phyloP scores from a whole-genome alignment of 2,888 invertebrate genomes.

The Oligia strigilis region DNA sequence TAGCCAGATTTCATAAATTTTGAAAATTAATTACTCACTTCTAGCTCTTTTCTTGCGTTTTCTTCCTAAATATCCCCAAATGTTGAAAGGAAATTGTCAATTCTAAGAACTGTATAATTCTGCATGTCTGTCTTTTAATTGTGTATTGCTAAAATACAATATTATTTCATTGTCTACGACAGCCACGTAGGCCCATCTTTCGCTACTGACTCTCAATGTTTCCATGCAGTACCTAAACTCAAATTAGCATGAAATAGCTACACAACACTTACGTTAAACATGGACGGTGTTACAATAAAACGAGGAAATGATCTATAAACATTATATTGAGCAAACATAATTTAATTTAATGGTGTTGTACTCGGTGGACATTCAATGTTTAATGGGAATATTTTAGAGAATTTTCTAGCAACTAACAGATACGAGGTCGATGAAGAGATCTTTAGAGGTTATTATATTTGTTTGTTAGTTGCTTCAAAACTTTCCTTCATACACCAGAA shows the following conservation, averaged over 20 bases:
- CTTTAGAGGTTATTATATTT: neutral
- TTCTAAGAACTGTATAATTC: neutral
- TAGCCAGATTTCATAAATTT: neutral
- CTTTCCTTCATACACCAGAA: neutral
- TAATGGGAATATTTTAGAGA: slow-evolving; percentile 9
- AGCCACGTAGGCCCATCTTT: neutral
- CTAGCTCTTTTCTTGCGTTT: neutral
- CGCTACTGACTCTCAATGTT: neutral
- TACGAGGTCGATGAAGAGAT: neutral
- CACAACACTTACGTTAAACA: slow-evolving; percentile 21
- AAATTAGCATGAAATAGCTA: slow-evolving; percentile 48
- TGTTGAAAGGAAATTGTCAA: neutral
- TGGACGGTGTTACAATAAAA: slow-evolving; percentile 43
- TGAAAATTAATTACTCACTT: slow-evolving; percentile 8
- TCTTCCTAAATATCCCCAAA: neutral
- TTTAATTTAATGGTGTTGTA: slow-evolving; percentile 37
- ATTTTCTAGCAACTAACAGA: slow-evolving; percentile 44
- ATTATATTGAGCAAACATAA: slow-evolving; percentile 71
- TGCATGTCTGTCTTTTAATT: too few species aligned
- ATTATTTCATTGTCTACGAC: neutral
- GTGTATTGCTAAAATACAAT: neutral
- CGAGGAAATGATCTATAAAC: slow-evolving; percentile 51
- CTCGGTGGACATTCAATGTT: slow-evolving; percentile 36
- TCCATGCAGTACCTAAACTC: neutral
- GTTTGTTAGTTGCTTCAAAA: slow-evolving; percentile 41